Percentiles rank a stretch among this genome's conserved stretches.
These are phyloP conservation scores for Zelleria hepariella DNA, from an alignment of 2,888 invertebrate species.

Conservation along the genomic window DNA sequence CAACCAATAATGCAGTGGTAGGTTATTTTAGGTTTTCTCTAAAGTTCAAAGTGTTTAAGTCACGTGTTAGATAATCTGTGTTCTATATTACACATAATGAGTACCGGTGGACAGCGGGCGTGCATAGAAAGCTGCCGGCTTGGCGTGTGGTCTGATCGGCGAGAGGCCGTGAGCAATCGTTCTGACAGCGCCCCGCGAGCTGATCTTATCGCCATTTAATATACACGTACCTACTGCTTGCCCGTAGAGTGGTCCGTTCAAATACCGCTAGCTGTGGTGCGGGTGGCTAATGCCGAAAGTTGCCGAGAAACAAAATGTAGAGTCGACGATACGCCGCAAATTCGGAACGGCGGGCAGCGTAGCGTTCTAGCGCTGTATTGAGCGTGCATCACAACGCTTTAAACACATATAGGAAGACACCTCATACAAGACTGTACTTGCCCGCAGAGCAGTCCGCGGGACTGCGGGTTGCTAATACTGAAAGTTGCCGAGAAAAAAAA, in stretches of 20 bases:
- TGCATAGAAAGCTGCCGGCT: not conserved
- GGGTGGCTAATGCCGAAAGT: not conserved
- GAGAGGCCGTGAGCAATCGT: constrained; percentile 36
- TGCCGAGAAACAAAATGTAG: not conserved
- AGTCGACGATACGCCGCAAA: not conserved
- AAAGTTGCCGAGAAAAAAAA: no score
- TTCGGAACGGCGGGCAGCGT: no score
- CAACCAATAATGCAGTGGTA: no score
- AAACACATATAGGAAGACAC: no score
- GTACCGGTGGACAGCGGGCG: not conserved
- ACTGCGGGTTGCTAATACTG: no score
- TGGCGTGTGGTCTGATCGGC: constrained; percentile 33
- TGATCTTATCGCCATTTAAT: constrained; percentile 49
- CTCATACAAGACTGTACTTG: no score
- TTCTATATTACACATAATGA: not conserved
- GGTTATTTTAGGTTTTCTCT: no score
- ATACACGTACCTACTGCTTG: constrained; percentile 38
- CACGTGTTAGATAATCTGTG: not conserved
- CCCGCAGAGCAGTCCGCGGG: no score
- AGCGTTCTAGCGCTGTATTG: no score
- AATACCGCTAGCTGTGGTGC: constrained; percentile 20
- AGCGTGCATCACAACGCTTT: no score
- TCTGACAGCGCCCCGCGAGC: constrained; percentile 36
- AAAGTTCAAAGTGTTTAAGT: not conserved
- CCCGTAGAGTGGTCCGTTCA: constrained; percentile 20